phyloP scores from a whole-genome alignment of 1,140 invertebrate species.

The Drosophila tani region DNA sequence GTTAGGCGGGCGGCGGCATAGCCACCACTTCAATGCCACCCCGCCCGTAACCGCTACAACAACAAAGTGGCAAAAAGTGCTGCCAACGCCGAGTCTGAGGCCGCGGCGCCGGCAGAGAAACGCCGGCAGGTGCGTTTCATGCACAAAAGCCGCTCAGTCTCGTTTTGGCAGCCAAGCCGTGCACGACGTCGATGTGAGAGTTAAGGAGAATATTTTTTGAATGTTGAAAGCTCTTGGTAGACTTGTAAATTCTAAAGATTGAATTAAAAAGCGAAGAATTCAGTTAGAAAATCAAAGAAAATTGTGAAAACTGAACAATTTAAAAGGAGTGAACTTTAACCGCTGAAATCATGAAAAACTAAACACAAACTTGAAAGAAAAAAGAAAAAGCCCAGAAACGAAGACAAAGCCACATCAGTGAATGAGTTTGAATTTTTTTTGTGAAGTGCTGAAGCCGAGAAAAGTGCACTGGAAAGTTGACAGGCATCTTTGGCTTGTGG shows the following conservation, averaged over 20 bases:
- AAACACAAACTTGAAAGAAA: not conserved
- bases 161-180: conserved; percentile 80
- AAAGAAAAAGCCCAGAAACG: not conserved
- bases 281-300: too few species aligned
- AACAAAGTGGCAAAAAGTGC: conserved; percentile 74
- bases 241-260: not conserved
- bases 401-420: not conserved
- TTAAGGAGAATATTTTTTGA: conserved; percentile 14
- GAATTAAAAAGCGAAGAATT: too few species aligned
- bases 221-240: not conserved
- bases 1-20: not conserved
- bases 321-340: not conserved
- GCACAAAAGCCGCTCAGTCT: conserved; percentile 68
- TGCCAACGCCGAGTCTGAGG: conserved; percentile 21
- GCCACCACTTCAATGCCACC: conserved; percentile 31
- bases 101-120: conserved; percentile 15
- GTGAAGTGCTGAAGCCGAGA: conserved; percentile 13
- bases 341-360: conserved; percentile 1
- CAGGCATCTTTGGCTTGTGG: conserved; percentile 1
- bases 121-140: conserved; percentile 45
- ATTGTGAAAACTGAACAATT: conserved; percentile 8
- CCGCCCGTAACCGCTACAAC: conserved; percentile 31
- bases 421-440: conserved; percentile 9
- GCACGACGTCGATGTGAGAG: conserved; percentile 64
- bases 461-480: not conserved